phyloP scores from a whole-genome alignment of 2,113 vertebrate species.

The Lutjanus erythropterus region DNA sequence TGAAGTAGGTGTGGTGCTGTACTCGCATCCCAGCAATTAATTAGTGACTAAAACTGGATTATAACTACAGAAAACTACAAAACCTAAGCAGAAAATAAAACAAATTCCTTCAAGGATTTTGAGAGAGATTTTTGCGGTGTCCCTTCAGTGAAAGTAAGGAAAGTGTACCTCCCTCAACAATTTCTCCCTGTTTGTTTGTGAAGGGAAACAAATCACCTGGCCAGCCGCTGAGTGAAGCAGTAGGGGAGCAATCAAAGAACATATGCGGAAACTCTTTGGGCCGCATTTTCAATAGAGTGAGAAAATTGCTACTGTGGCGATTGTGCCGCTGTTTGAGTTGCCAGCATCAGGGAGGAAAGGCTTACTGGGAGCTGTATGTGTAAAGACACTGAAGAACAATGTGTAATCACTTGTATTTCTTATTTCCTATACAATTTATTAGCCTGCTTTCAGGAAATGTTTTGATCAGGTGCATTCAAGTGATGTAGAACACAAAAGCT shows the following conservation, averaged over 20 bases:
- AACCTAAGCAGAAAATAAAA: neutral
- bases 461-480: constrained; percentile 35
- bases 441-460: constrained; percentile 15
- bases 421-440: constrained; percentile 17
- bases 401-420: constrained; percentile 47
- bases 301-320: constrained; percentile 46
- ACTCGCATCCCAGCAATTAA: neutral
- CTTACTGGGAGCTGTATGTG: neutral
- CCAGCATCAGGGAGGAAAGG: neutral
- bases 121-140: neutral
- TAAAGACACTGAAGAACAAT: constrained; percentile 38
- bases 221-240: constrained; percentile 43
- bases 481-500: constrained; percentile 12
- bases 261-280: constrained; percentile 44
- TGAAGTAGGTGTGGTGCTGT: neutral
- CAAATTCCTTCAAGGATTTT: neutral
- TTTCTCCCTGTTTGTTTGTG: constrained; percentile 40
- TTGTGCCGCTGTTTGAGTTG: constrained; percentile 19
- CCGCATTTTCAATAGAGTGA: constrained; percentile 36
- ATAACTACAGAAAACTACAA: neutral
- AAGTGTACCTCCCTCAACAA: constrained; percentile 22
- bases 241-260: constrained; percentile 60
- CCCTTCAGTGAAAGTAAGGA: constrained; percentile 7
- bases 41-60: neutral
- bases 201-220: constrained; percentile 56